phyloP scores from a whole-genome alignment of 2,797 vertebrate species.

The Nyctalus aviator region DNA sequence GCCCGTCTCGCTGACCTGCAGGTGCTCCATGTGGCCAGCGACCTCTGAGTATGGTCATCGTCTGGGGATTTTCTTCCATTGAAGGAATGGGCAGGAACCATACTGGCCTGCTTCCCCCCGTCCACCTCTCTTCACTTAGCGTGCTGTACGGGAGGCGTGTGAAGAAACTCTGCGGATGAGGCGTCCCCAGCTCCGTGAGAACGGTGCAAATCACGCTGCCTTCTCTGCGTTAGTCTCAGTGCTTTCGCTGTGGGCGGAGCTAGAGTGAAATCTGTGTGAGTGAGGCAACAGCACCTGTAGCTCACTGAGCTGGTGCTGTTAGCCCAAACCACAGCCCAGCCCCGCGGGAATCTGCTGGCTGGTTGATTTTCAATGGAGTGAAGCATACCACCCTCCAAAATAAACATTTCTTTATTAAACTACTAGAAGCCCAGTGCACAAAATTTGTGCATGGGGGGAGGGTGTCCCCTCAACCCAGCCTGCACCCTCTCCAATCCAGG shows the following conservation, averaged over 20 bases:
- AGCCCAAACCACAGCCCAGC: constrained; percentile 90
- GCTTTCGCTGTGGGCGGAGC: constrained; percentile 89
- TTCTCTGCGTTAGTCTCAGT: constrained; percentile 90
- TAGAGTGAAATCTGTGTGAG: constrained; percentile 79
- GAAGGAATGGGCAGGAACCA: constrained; percentile 75
- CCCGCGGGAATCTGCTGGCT: constrained; percentile 91
- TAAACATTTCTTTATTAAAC: constrained; percentile 88
- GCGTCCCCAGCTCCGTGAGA: constrained; percentile 90
- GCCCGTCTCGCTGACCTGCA: constrained; percentile 84
- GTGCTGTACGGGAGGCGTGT: constrained; percentile 87
- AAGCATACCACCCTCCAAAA: constrained; percentile 91
- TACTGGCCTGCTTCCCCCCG: constrained; percentile 82
- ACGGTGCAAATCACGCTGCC: constrained; percentile 89
- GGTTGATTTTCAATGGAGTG: constrained; percentile 92
- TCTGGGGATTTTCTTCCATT: constrained; percentile 77
- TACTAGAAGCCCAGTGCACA: not conserved
- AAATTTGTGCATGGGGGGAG: too few relatives aligned
- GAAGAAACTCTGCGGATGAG: constrained; percentile 89
- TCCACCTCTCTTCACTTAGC: constrained; percentile 88
- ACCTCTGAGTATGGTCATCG: constrained; percentile 80
- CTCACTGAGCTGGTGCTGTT: constrained; percentile 91
- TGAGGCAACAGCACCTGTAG: constrained; percentile 90
- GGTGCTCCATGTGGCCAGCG: constrained; percentile 73
- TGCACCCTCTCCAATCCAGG: too few relatives aligned
- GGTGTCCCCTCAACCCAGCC: too few relatives aligned